Percentiles rank a stretch among this genome's conserved stretches.
Evolutionary conservation across 2,888 invertebrate species (phyloP).

Genomic region (Cryptocephalus moraei): DNA sequence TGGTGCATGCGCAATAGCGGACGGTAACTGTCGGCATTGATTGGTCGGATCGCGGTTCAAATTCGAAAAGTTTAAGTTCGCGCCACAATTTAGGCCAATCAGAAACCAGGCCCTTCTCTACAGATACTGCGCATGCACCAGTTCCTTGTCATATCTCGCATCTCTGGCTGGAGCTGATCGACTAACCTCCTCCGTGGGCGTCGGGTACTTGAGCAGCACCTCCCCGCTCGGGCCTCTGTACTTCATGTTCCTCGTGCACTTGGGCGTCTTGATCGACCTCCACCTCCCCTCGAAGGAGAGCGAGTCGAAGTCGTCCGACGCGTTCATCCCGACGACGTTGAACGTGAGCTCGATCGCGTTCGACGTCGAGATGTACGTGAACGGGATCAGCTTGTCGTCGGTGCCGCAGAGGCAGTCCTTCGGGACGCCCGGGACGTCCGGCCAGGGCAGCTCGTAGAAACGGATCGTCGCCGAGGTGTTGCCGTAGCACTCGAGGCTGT

Average conservation of each 20-base stretch:
- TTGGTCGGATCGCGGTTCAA: no score
- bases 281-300: constrained; percentile 77
- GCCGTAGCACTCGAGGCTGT: constrained; percentile 61
- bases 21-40: no score
- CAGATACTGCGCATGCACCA: no score
- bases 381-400: constrained; percentile 44
- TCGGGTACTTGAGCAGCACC: constrained; percentile 46
- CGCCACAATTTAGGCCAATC: no score
- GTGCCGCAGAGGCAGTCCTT: constrained; percentile 73
- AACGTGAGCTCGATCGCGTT: constrained; percentile 73
- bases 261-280: constrained; percentile 63
- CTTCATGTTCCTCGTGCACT: constrained; percentile 59
- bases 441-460: constrained; percentile 69
- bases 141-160: no score
- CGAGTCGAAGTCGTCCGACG: constrained; percentile 74
- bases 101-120: no score
- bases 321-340: constrained; percentile 72
- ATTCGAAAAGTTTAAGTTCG: no score
- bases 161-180: no score
- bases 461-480: constrained; percentile 60
- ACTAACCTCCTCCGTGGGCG: constrained; percentile 21
- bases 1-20: constrained; percentile 1
- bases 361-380: constrained; percentile 67
- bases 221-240: constrained; percentile 70
- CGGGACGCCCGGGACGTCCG: constrained; percentile 57